These are phyloP conservation scores for Anguilla obscura DNA, from an alignment of 2,797 vertebrate genomes.

Conservation along the genomic window DNA sequence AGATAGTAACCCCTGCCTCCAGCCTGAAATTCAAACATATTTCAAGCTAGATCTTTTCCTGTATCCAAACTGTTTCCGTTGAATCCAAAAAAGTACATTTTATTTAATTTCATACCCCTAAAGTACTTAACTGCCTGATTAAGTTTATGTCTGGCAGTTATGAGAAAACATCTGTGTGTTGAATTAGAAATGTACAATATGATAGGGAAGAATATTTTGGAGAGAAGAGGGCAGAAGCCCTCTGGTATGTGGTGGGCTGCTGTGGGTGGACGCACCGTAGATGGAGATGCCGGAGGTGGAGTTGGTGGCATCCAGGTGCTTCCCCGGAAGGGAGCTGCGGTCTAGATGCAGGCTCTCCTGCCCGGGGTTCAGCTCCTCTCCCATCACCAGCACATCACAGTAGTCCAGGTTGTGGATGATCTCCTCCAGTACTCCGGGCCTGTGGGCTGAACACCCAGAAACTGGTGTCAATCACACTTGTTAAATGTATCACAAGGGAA, in stretches of 20 bases:
- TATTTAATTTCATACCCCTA: neutral
- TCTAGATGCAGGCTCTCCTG: conserved; percentile 87
- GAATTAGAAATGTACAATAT: neutral
- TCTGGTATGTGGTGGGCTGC: neutral
- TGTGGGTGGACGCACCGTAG: conserved; percentile 77
- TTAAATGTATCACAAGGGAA: neutral
- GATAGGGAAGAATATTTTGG: neutral
- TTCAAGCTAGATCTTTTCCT: too few relatives aligned
- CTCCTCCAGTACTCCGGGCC: conserved; percentile 78
- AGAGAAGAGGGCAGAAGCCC: neutral
- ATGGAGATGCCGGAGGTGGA: conserved; percentile 93
- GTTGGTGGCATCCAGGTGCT: conserved; percentile 89
- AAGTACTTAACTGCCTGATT: neutral
- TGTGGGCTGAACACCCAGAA: conserved; percentile 63
- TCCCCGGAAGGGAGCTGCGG: conserved; percentile 75
- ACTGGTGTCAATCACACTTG: conserved; percentile 4
- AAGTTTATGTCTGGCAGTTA: neutral
- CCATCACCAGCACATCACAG: conserved; percentile 90
- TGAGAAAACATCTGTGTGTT: neutral
- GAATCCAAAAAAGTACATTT: neutral
- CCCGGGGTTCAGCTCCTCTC: conserved; percentile 80
- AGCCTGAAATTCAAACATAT: too few relatives aligned
- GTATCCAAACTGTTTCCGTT: neutral
- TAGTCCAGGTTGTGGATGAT: conserved; percentile 93
- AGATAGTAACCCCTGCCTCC: too few relatives aligned